phyloP scores from a whole-genome alignment of 2,888 invertebrate species.

The Oxystoma pomonae region DNA sequence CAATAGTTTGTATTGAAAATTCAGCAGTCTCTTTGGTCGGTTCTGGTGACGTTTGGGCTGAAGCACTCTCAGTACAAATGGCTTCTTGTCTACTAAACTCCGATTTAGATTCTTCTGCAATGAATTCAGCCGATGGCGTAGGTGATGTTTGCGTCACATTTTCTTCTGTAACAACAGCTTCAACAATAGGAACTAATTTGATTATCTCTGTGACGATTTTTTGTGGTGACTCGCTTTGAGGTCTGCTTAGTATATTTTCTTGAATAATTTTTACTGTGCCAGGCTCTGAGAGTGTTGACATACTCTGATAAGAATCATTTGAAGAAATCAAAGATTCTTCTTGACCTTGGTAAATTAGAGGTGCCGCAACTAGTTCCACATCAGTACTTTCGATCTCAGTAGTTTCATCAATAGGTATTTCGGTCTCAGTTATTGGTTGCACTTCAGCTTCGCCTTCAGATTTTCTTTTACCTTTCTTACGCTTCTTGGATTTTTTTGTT shows the following conservation, averaged over 20 bases:
- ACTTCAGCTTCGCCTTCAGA: constrained; percentile 26
- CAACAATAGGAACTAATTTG: constrained; percentile 56
- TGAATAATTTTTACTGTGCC: constrained; percentile 63
- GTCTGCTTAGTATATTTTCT: constrained; percentile 57
- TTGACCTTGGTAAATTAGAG: constrained; percentile 46
- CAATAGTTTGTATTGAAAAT: constrained; percentile 56
- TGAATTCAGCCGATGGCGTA: constrained; percentile 34
- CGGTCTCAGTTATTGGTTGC: constrained; percentile 1
- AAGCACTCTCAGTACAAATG: constrained; percentile 43
- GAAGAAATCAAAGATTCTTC: constrained; percentile 51
- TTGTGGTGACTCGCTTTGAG: constrained; percentile 54
- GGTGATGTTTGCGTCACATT: constrained; percentile 59
- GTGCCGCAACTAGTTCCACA: constrained; percentile 43
- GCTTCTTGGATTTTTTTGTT: constrained; percentile 44
- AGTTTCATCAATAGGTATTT: constrained; percentile 7
- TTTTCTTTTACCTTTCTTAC: constrained; percentile 41
- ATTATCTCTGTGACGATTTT: constrained; percentile 48
- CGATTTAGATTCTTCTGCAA: constrained; percentile 9
- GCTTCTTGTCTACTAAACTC: constrained; percentile 43
- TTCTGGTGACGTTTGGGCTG: constrained; percentile 55
- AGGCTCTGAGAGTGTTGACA: constrained; percentile 57
- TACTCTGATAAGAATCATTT: constrained; percentile 57
- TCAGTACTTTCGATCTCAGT: constrained; percentile 13
- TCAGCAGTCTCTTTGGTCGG: constrained; percentile 47
- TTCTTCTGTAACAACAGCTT: constrained; percentile 57